These are phyloP conservation scores for Drosophila arawakana DNA, from an alignment of 1,140 invertebrate genomes.

Conservation along the genomic window DNA sequence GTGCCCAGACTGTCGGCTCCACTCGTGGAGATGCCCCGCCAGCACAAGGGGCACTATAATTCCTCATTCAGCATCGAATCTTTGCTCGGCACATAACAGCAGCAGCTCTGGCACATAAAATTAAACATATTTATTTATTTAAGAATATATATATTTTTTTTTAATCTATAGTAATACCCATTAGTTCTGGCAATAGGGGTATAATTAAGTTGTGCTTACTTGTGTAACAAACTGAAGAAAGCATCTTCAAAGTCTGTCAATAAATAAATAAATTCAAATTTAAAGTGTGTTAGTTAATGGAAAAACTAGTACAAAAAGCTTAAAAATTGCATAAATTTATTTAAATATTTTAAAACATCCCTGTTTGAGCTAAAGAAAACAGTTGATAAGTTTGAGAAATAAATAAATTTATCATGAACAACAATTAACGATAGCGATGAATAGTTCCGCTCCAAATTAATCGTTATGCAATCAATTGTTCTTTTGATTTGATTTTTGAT, in stretches of 20 bases:
- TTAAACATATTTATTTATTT: slow-evolving; percentile 4
- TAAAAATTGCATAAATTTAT: too few relatives aligned
- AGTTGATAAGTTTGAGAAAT: too few relatives aligned
- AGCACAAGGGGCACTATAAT: slow-evolving; percentile 45
- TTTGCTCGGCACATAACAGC: slow-evolving; percentile 85
- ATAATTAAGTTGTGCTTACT: slow-evolving; percentile 5
- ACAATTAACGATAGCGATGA: too few relatives aligned
- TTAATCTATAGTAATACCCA: slow-evolving; percentile 9
- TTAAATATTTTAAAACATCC: too few relatives aligned
- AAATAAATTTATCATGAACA: too few relatives aligned
- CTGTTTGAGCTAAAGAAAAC: too few relatives aligned
- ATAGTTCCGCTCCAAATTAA: too few relatives aligned
- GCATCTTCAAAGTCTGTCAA: background rate
- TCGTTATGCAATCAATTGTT: too few relatives aligned
- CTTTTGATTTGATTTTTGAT: too few relatives aligned
- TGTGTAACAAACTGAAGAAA: background rate
- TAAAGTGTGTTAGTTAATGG: too few relatives aligned
- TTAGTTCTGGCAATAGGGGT: slow-evolving; percentile 19
- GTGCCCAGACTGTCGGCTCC: background rate
- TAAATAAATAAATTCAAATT: slow-evolving; percentile 1
- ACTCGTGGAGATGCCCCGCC: background rate
- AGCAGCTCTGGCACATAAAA: slow-evolving; percentile 11
- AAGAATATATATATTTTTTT: slow-evolving; percentile 5
- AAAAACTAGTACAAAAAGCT: too few relatives aligned
- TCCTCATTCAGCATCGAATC: slow-evolving; percentile 93